A percentile compares a stretch with the other conserved stretches of the same genome.
Conservation (phyloP, 2,888 invertebrate species). For the Cryptus armator region DNA sequence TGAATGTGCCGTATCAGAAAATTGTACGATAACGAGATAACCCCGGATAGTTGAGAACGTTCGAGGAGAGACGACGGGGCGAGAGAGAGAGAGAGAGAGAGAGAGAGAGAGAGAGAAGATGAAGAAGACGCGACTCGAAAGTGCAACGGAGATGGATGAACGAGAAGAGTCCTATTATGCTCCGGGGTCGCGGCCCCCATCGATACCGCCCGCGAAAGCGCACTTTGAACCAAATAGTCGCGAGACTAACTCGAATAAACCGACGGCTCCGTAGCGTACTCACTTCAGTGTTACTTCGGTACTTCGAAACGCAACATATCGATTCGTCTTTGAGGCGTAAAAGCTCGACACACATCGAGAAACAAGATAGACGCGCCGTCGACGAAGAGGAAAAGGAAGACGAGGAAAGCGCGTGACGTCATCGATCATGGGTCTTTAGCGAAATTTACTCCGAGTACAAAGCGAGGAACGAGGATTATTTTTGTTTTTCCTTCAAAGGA, state of each 20-base stretch:
- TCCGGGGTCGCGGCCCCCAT: constrained; percentile 80
- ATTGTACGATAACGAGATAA: constrained; percentile 78
- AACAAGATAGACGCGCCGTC: no score
- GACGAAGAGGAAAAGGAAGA: constrained; percentile 25
- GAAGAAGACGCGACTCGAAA: constrained; percentile 6
- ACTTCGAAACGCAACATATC: constrained; percentile 79
- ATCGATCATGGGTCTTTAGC: constrained; percentile 69
- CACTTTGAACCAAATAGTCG: constrained; percentile 83
- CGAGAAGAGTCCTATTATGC: constrained; percentile 28
- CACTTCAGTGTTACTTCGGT: constrained; percentile 82
- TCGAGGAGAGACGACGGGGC: constrained; percentile 39
- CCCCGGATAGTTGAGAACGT: constrained; percentile 68
- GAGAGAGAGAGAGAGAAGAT: constrained; percentile 37
- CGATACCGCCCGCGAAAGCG: constrained; percentile 79
- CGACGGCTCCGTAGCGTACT: constrained; percentile 75
- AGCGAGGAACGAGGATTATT: constrained; percentile 12
- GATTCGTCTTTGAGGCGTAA: constrained; percentile 33
- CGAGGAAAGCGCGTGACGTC: neutral
- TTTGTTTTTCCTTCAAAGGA: neutral
- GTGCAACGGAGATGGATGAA: constrained; percentile 14
- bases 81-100: constrained; percentile 13
- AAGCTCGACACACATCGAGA: neutral
- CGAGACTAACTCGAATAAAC: constrained; percentile 81
- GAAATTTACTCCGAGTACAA: constrained; percentile 35
- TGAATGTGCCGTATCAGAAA: constrained; percentile 70